Conservation (phyloP, 2,797 vertebrate species). For the Heliangelus exortis region DNA sequence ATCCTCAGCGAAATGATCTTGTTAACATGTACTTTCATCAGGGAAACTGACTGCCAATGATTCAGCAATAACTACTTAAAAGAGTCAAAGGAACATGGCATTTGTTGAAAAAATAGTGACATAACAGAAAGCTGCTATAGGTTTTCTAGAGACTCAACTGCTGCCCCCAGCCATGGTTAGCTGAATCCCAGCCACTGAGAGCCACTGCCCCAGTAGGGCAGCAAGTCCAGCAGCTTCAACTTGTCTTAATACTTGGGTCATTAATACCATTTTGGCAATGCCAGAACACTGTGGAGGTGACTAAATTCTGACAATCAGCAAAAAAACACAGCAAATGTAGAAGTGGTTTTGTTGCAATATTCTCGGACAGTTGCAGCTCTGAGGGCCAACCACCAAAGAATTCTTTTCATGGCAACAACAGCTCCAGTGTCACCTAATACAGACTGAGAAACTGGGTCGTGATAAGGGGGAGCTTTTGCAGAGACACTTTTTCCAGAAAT, state of each 20-base stretch:
- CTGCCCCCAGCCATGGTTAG: background rate
- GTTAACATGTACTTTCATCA: background rate
- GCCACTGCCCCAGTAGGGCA: background rate
- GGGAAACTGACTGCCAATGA: background rate
- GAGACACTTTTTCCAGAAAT: background rate
- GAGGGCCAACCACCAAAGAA: background rate
- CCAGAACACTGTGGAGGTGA: background rate
- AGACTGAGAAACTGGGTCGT: constrained; percentile 17
- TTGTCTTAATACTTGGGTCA: background rate
- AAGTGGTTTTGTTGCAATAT: background rate
- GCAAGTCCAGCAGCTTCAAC: background rate
- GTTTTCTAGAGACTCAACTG: background rate
- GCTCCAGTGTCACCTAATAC: background rate
- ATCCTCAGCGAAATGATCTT: background rate
- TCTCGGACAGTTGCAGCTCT: background rate
- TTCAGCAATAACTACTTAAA: background rate
- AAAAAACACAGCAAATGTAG: accelerated
- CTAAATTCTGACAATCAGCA: background rate
- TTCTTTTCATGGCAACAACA: constrained; percentile 19
- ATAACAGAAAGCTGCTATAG: background rate
- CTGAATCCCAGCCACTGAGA: background rate
- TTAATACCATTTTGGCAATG: background rate
- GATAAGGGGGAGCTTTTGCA: background rate
- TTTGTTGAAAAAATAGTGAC: background rate
- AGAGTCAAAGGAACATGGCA: background rate